Base-by-base conservation (phyloP, 2,113 vertebrate genomes). In the Cariama cristata region DNA sequence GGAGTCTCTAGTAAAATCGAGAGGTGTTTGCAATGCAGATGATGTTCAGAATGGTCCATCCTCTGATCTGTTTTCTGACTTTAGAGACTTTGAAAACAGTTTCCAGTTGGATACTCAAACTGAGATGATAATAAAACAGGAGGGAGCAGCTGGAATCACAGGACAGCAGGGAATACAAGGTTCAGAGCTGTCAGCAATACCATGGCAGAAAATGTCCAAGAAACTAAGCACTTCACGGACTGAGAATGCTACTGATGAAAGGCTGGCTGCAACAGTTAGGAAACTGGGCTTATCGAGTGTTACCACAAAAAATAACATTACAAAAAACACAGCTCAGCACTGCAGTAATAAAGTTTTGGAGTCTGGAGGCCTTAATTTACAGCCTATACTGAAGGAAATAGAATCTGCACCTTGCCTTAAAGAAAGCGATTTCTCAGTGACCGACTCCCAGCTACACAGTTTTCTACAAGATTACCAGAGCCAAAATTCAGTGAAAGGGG, bases 41-140 rank as follows among this genome's bases (percentile, higher is more conserved):
- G 38, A 18, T 80, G 58, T 82, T 80, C 98, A 97, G 81, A 97
- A 79, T 58, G 96, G 97, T 94, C 97, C 90, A 30, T 98, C 97
- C 81, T 98, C 98, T 35, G 97, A 98, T 90, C 93, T 98, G 75
- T 98, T 98, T 50, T 84, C 89, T 40, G 88, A 62, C 50, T 93
- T 91, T 11, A 94, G 93, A 92, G 98, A 98, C 74, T 99, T 99
- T 96, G 98, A 99, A 76, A 99, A 99, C 80, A 99, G 99, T 96
- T 99, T 99, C 87, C 99, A 98, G 96, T 94, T 99, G 88, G 99
- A 99, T 97, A 99, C 99, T 88, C 99, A 99, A 92, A 99, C 99
- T 18, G 99, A 99, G 80, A 98, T 98, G 97, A 98, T 99, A 75
- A 98, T 99, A 79, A 98, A 98, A 86, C 99, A 99, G 66, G 97